Percentiles rank a stretch among this genome's conserved stretches.
phyloP scores from a whole-genome alignment of 1,140 invertebrate species.

The Habropoda laboriosa region DNA sequence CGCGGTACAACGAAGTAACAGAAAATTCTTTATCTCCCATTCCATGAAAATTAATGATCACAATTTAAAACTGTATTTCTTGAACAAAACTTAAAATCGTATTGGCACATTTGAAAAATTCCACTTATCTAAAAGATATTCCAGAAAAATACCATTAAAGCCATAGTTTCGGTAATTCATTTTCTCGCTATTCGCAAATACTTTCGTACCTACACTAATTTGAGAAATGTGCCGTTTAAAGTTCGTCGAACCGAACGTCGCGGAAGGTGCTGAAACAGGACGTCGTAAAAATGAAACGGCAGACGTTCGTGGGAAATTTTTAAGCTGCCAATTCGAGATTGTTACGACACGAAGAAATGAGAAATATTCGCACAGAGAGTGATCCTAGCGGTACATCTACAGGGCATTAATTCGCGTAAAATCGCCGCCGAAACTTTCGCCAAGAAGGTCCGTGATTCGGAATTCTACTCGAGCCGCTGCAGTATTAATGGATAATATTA shows the following conservation, averaged over 20 bases:
- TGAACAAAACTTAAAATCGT: too few species aligned
- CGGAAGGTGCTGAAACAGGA: neutral
- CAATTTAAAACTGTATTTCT: too few species aligned
- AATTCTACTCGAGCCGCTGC: neutral
- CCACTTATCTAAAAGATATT: too few species aligned
- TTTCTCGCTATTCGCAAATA: neutral
- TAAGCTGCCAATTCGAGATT: conserved; percentile 4
- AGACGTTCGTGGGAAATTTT: neutral
- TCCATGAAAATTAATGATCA: too few species aligned
- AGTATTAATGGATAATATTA: conserved; percentile 37
- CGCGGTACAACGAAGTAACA: too few species aligned
- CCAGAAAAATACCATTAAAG: too few species aligned
- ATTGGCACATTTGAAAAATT: too few species aligned
- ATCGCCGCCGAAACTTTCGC: conserved; percentile 13
- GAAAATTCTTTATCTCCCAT: too few species aligned
- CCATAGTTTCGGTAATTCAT: too few species aligned
- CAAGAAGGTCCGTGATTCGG: neutral
- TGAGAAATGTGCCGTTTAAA: neutral
- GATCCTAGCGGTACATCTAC: neutral
- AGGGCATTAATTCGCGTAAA: conserved; percentile 11
- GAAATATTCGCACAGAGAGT: neutral
- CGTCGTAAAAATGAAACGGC: neutral
- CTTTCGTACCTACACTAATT: neutral
- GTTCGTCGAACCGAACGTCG: neutral
- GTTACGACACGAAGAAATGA: neutral